Evolutionary conservation across 1,140 invertebrate species (phyloP), one percentile per base, ranked within the genome.

Genomic region (Whitmania pigra): DNA sequence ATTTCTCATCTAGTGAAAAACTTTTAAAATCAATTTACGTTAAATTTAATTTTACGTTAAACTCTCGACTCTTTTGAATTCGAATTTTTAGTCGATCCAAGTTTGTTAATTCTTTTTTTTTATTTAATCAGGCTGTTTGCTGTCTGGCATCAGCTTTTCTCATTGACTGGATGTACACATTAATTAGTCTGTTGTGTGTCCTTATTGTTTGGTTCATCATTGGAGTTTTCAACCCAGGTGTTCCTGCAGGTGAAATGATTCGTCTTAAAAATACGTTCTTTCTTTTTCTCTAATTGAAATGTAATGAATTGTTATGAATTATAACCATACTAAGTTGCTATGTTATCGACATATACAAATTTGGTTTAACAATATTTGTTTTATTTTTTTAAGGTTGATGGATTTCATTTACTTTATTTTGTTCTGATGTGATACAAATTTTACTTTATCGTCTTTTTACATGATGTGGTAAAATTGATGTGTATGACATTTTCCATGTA

Each of bases 91-190:
- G 15, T 49, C 13, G 5, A 49, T 17, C 15, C 15, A 1, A 49
- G 43, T 49, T 49, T 49, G 2, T 49, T 5, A 49, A 7, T 49
- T 7, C 13, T 49, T 69, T 17, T 18, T 6, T 36, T 36, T 69
- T 4, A 69, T 40, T 22, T 31, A 17, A 29, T 15, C 40, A 69
- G 67, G 29, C 67, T 22, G 36, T 69, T 31, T 25, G n/a, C 13
- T 69, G 29, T 18, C n/a, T 40, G 11, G 20, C n/a, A 31, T 36
- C 40, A 31, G 40, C 36, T 36, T 69, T 69, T 40, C 36, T 69
- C 67, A 69, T 69, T 22, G 40, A 69, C 36, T 69, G 67, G 67
- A 69, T 69, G 22, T 69, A 31, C 36, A 36, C 67, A 29, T 40
- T 69, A n/a, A 29, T 69, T 29, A 69, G 40, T 49, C n/a, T 69